Conservation (phyloP, 2,888 invertebrate genomes). For the Rhabditoides inermis region DNA sequence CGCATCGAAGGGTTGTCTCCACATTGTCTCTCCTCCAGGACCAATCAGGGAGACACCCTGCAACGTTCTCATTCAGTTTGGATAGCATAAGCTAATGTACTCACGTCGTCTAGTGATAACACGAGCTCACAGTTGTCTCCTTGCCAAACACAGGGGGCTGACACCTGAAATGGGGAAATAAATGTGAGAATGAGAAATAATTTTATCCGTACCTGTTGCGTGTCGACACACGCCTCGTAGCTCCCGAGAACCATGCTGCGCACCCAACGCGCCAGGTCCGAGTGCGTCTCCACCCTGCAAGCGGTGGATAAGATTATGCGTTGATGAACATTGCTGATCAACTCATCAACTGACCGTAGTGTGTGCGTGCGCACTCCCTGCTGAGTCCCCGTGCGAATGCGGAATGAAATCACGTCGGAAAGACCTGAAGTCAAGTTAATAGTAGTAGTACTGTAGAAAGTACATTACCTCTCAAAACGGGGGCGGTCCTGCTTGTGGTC, state of each 20-base stretch:
- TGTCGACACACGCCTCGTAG: constrained; percentile 78
- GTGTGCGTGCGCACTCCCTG: constrained; percentile 78
- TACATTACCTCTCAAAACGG: constrained; percentile 25
- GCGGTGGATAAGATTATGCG: constrained; percentile 66
- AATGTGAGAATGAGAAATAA: background rate
- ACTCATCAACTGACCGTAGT: constrained; percentile 61
- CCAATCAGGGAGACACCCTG: background rate
- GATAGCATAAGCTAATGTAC: background rate
- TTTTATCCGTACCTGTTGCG: constrained; percentile 69
- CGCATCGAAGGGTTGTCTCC: constrained; percentile 83
- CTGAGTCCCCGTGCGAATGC: constrained; percentile 61
- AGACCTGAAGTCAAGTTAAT: constrained; percentile 18
- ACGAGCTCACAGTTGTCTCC: constrained; percentile 67
- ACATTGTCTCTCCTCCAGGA: constrained; percentile 50
- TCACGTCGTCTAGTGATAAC: constrained; percentile 71
- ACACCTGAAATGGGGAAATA: constrained; percentile 14
- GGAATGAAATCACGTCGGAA: constrained; percentile 55
- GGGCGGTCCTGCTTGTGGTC: constrained; percentile 30
- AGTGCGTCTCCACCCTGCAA: constrained; percentile 79
- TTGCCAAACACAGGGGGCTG: constrained; percentile 62
- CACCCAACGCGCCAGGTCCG: constrained; percentile 88
- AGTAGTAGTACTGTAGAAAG: background rate
- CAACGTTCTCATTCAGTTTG: background rate
- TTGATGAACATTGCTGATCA: constrained; percentile 55
- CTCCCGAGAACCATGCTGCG: constrained; percentile 86